Evolutionary conservation across 2,113 vertebrate species (phyloP).

Genomic region (Percina caprodes): DNA sequence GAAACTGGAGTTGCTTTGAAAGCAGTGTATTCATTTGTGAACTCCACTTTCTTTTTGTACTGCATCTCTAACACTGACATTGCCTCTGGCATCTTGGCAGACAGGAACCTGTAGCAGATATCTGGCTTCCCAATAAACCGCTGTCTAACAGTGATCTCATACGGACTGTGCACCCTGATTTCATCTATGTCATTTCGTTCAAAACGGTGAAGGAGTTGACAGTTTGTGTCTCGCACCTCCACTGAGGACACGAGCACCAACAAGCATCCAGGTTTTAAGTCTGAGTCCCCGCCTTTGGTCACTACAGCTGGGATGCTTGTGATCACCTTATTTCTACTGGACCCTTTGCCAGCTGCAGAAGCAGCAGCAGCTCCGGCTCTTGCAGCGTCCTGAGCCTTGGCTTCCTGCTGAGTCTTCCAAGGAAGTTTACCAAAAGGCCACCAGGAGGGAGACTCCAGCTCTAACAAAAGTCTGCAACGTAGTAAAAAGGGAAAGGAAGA

Average conservation of each 20-base stretch:
- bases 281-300: slow-evolving; percentile 81
- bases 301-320: slow-evolving; percentile 88
- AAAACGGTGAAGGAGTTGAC: slow-evolving; percentile 87
- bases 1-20: slow-evolving; percentile 76
- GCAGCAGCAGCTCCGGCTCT: slow-evolving; percentile 60
- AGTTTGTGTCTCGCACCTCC: slow-evolving; percentile 86
- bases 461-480: slow-evolving; percentile 87
- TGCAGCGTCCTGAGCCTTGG: slow-evolving; percentile 73
- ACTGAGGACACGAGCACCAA: slow-evolving; percentile 85
- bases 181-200: slow-evolving; percentile 90
- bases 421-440: slow-evolving; percentile 92
- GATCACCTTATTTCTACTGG: slow-evolving; percentile 80
- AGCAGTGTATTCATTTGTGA: slow-evolving; percentile 80
- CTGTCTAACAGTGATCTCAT: slow-evolving; percentile 91
- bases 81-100: slow-evolving; percentile 89
- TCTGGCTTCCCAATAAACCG: slow-evolving; percentile 93
- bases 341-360: slow-evolving; percentile 38
- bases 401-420: slow-evolving; percentile 84
- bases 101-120: slow-evolving; percentile 86
- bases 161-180: slow-evolving; percentile 87
- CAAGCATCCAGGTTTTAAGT: slow-evolving; percentile 87
- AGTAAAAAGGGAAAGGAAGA: not conserved
- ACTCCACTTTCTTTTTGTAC: slow-evolving; percentile 90
- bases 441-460: slow-evolving; percentile 94
- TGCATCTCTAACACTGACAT: slow-evolving; percentile 88